These are phyloP conservation scores for Drosophila nasuta DNA, from an alignment of 1,140 invertebrate species.

Conservation along the genomic window DNA sequence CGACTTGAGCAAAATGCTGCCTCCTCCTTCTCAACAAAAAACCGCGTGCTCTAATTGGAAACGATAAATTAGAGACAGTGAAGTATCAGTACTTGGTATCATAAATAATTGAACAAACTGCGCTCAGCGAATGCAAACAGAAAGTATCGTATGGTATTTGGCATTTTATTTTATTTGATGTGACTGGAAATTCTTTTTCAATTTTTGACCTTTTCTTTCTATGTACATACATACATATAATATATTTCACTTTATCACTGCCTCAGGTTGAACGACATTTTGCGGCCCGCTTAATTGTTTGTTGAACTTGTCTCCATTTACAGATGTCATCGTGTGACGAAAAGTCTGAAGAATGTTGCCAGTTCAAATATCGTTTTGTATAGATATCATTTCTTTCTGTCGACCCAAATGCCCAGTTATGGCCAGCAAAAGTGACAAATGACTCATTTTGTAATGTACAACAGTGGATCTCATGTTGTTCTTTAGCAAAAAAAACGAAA, in stretches of 20 bases:
- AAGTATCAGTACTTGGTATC: neutral
- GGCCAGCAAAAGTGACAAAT: constrained; percentile 37
- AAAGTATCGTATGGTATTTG: constrained; percentile 28
- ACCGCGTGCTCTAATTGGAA: constrained; percentile 67
- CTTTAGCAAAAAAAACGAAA: constrained; percentile 14
- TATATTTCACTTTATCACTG: neutral
- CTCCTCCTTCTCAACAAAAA: neutral
- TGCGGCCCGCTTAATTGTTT: neutral
- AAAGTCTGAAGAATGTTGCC: constrained; percentile 40
- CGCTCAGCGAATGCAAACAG: constrained; percentile 14
- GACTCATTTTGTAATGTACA: constrained; percentile 60
- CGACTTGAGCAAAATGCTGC: constrained; percentile 44
- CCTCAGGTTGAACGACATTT: constrained; percentile 67
- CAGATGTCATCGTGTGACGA: constrained; percentile 46
- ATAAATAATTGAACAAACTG: constrained; percentile 19
- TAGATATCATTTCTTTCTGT: constrained; percentile 46
- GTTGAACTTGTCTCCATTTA: constrained; percentile 23
- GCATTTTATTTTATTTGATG: constrained; percentile 46
- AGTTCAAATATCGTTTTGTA: constrained; percentile 47
- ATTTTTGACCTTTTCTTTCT: too few species aligned
- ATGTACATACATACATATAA: too few species aligned
- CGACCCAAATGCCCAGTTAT: constrained; percentile 45
- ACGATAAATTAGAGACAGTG: constrained; percentile 51
- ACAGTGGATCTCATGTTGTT: constrained; percentile 25
- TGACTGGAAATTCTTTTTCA: too few species aligned